phyloP scores from a whole-genome alignment of 1,140 invertebrate genomes.

The Phthorimaea operculella region DNA sequence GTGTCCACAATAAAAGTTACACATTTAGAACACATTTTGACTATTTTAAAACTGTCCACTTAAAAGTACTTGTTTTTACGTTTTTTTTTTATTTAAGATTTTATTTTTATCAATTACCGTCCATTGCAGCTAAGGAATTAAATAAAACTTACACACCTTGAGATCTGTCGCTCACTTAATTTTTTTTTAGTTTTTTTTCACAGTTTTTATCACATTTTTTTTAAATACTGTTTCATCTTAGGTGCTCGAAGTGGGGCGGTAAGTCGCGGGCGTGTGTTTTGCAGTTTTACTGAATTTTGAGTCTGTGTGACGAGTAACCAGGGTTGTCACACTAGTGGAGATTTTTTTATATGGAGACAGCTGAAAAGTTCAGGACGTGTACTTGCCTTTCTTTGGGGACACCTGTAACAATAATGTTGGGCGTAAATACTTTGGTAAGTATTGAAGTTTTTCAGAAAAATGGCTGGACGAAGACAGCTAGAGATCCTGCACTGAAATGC shows the following conservation, averaged over 20 bases:
- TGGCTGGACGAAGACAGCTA: too few species aligned
- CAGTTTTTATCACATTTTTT: conserved; percentile 55
- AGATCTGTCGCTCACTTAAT: conserved; percentile 61
- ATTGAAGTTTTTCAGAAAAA: too few species aligned
- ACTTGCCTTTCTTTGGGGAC: conserved; percentile 51
- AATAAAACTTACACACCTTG: conserved; percentile 48
- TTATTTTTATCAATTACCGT: conserved; percentile 32
- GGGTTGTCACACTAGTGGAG: conserved; percentile 35
- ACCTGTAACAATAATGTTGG: conserved; percentile 25
- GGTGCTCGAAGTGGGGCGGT: conserved; percentile 47
- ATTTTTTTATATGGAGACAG: conserved; percentile 35
- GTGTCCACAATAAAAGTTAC: background rate
- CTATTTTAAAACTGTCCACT: conserved; percentile 27
- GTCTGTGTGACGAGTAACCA: conserved; percentile 12
- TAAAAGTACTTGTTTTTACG: background rate
- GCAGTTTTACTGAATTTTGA: background rate
- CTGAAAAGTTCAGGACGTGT: conserved; percentile 50
- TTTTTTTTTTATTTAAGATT: background rate
- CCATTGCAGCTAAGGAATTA: conserved; percentile 39
- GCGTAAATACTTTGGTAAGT: too few species aligned
- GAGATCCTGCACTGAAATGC: too few species aligned
- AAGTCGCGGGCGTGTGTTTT: conserved; percentile 14
- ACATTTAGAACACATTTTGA: conserved; percentile 50
- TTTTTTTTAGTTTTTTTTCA: conserved; percentile 50
- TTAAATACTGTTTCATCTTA: conserved; percentile 61